Base-by-base conservation (phyloP, 2,797 vertebrate genomes). In the Loriculus beryllinus region DNA sequence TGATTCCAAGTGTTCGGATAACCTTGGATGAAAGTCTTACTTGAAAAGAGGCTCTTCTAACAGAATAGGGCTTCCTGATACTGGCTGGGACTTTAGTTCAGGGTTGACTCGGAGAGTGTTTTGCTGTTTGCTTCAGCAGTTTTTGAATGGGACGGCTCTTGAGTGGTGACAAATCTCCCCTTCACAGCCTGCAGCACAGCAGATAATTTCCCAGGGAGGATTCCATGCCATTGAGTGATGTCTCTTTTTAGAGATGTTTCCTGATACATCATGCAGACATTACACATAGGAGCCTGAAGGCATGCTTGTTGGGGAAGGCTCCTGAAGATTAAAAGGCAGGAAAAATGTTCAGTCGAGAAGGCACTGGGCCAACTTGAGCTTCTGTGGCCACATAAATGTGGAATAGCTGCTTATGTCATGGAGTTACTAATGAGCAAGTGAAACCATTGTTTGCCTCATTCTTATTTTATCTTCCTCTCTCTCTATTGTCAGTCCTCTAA, bases 1-100 rank as follows among this genome's bases (percentile, higher is more conserved):
- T 94, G 95, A 86, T 74, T 95, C 88, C 87, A 82, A 94, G 85
- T 79, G 86, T 91, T 96, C 28, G 2, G 85, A 88, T 96, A 95
- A 96, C 96, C 93, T 93, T 96, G 96, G 91, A 84, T 95, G 74
- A 90, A 96, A 92, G 91, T 95, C 85, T 96, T 74, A 91, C 82
- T 87, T 84, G 90, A 90, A 92, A 92, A 93, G 91, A 94, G 70
- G 63, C 82, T 96, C 93, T 91, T 92, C 47, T 95, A 29, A 93
- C n/a, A 81, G 88, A 89, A 91, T 49, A 93, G 71, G n/a, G 33
- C 83, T 95, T 88, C 94, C 65, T 90, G 76, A 56, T 92, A 64
- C 42, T 94, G 92, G n/a, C 92, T 79, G n/a, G 37, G 77, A 60
- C 96, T 95, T 95, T 86, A 64, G 70, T 86, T 94, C 43, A 70